These are phyloP conservation scores for Oreochromis aureus DNA, from an alignment of 2,113 vertebrate genomes.

Conservation along the genomic window DNA sequence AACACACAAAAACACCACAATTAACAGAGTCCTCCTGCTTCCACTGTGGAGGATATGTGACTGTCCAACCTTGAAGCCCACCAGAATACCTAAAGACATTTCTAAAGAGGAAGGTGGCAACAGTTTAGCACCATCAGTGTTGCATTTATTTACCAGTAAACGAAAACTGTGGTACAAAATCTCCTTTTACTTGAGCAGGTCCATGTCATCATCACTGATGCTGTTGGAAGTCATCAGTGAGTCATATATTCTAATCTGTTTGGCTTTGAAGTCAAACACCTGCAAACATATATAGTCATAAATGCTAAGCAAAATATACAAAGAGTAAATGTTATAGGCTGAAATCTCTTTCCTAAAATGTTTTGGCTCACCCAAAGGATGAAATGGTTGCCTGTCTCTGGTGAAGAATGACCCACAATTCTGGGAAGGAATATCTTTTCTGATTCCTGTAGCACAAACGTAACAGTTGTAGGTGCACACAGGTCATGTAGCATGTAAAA, in stretches of 20 bases:
- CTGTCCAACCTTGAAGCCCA: background rate
- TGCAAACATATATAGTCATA: background rate
- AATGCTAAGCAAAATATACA: background rate
- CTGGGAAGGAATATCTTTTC: background rate
- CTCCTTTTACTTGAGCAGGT: background rate
- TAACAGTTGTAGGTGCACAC: background rate
- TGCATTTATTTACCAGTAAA: accelerated
- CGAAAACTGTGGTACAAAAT: background rate
- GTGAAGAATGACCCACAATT: background rate
- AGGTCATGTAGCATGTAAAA: background rate
- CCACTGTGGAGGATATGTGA: background rate
- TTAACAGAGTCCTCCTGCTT: background rate
- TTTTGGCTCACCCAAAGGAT: background rate
- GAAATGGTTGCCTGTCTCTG: background rate
- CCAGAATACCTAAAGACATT: background rate
- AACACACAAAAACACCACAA: background rate
- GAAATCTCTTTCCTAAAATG: background rate
- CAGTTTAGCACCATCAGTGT: accelerated
- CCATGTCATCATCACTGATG: background rate
- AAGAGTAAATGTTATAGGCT: background rate
- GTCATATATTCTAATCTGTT: background rate
- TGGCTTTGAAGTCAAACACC: background rate
- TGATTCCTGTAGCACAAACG: background rate
- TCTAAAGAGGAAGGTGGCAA: background rate
- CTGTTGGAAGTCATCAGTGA: background rate